These are phyloP conservation scores for Epicampocera succincta DNA, from an alignment of 2,888 invertebrate genomes.

Conservation along the genomic window DNA sequence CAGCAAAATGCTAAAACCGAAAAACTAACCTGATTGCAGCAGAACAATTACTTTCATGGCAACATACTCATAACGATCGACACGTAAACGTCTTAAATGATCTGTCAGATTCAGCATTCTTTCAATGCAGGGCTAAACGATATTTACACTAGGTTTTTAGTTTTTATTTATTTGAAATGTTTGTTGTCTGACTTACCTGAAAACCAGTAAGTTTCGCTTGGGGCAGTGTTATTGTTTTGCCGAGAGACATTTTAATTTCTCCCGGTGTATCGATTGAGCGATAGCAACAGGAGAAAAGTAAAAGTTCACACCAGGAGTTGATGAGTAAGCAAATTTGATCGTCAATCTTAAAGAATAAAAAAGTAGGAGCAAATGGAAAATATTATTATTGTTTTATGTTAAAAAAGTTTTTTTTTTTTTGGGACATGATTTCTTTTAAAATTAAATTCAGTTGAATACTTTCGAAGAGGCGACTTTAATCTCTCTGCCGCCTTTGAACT, in stretches of 20 bases:
- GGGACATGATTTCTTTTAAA: no score
- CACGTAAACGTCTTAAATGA: slow-evolving; percentile 92
- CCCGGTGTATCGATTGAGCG: slow-evolving; percentile 95
- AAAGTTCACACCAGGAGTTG: slow-evolving; percentile 97
- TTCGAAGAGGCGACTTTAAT: no score
- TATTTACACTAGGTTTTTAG: not conserved
- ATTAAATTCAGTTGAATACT: no score
- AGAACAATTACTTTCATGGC: slow-evolving; percentile 97
- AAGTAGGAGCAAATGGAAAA: not conserved
- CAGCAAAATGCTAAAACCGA: not conserved
- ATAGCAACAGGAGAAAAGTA: slow-evolving; percentile 96
- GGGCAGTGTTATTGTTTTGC: slow-evolving; percentile 80
- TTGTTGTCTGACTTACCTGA: slow-evolving; percentile 82
- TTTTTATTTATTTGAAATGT: slow-evolving; percentile 2
- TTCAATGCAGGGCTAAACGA: slow-evolving; percentile 89
- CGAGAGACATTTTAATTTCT: slow-evolving; percentile 88
- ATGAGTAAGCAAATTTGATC: slow-evolving; percentile 98
- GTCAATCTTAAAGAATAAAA: slow-evolving; percentile 92
- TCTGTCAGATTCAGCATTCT: slow-evolving; percentile 97
- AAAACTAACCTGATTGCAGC: slow-evolving; percentile 90
- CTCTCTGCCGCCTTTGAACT: no score
- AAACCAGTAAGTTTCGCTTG: slow-evolving; percentile 82
- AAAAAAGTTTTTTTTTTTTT: no score
- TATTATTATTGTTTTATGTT: slow-evolving; percentile 4
- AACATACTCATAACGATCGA: slow-evolving; percentile 98